A percentile compares a stretch with the other conserved stretches of the same genome.
These are phyloP conservation scores for Diadema setosum DNA, from an alignment of 35 echinoderm and acorn worm species.

Conservation along the genomic window DNA sequence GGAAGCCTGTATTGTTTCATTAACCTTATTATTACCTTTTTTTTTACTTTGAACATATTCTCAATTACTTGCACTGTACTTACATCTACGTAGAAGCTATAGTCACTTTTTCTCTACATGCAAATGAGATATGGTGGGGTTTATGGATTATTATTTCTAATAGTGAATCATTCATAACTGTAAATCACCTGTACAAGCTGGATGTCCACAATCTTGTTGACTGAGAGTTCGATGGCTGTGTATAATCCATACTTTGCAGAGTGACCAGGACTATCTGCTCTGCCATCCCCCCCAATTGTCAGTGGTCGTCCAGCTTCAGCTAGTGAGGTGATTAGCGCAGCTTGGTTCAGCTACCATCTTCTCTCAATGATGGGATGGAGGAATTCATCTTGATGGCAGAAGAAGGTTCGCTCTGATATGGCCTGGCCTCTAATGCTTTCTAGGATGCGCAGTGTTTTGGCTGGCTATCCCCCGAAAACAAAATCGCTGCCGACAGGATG, in stretches of 20 bases:
- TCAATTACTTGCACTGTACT: too few relatives aligned
- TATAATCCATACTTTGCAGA: constrained; percentile 69
- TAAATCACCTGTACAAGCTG: constrained; percentile 69
- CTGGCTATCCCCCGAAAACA: constrained; percentile 40
- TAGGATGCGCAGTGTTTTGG: constrained; percentile 8
- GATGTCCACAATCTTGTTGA: constrained; percentile 65
- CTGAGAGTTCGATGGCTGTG: constrained; percentile 30
- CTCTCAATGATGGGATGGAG: constrained; percentile 22
- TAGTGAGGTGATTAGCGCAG: background rate
- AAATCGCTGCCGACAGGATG: constrained; percentile 4
- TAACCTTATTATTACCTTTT: too few relatives aligned
- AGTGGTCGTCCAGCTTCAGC: background rate
- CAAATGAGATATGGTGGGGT: too few relatives aligned
- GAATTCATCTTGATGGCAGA: background rate
- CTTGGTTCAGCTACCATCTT: background rate
- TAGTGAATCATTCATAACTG: too few relatives aligned
- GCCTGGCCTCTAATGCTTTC: background rate
- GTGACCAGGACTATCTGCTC: constrained; percentile 75
- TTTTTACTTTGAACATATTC: too few relatives aligned
- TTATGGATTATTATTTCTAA: too few relatives aligned
- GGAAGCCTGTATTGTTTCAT: too few relatives aligned
- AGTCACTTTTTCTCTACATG: too few relatives aligned
- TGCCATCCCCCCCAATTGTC: constrained; percentile 44
- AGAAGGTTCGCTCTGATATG: constrained; percentile 12
- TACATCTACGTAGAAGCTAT: too few relatives aligned